These are phyloP conservation scores for Bombus sylvicola DNA, from an alignment of 1,140 invertebrate genomes.

Conservation along the genomic window DNA sequence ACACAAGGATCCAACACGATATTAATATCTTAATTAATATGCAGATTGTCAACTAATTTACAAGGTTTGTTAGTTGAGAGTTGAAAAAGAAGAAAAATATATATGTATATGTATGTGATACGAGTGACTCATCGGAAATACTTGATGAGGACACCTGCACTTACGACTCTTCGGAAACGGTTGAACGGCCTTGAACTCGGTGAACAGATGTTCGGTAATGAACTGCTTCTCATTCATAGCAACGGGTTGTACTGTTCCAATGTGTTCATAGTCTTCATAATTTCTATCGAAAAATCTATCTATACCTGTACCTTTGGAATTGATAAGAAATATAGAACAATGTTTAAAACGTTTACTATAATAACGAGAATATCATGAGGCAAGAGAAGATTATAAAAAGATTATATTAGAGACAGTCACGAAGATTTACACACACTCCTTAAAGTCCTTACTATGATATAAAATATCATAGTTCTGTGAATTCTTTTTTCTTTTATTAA, in stretches of 20 bases:
- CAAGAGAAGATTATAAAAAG: not conserved
- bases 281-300: not conserved
- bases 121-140: slow-evolving; percentile 4
- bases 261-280: not conserved
- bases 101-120: not conserved
- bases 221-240: slow-evolving; percentile 3
- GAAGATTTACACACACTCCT: no score
- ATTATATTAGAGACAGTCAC: no score
- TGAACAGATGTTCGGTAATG: slow-evolving; percentile 39
- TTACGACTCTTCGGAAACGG: slow-evolving; percentile 36
- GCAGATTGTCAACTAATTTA: not conserved
- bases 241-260: not conserved
- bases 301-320: not conserved
- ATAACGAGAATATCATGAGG: not conserved
- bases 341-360: not conserved
- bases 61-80: not conserved
- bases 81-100: not conserved
- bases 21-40: no score
- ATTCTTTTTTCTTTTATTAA: no score
- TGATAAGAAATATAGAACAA: not conserved
- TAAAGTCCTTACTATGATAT: no score
- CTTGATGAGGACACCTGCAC: slow-evolving; percentile 16
- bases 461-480: no score
- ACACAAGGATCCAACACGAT: no score
- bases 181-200: slow-evolving; percentile 44